Conservation (phyloP, 1,140 invertebrate species). For the Adelges cooleyi region DNA sequence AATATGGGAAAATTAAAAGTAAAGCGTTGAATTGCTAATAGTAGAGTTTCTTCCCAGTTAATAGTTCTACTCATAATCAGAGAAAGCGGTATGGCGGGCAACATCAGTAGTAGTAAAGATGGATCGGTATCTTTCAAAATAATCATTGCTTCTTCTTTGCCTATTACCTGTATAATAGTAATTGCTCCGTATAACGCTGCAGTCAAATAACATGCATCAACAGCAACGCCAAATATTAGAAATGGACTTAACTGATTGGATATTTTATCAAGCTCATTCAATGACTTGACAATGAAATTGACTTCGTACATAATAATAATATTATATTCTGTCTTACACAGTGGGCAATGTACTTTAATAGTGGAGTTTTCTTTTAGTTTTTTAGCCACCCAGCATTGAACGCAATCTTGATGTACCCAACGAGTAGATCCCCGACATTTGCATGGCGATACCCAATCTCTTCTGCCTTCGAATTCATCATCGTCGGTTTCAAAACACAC, state of each 20-base stretch:
- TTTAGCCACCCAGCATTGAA: too few relatives aligned
- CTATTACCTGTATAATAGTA: conserved; percentile 88
- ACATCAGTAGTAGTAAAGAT: conserved; percentile 72
- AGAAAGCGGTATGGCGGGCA: conserved; percentile 86
- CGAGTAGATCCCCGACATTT: conserved; percentile 92
- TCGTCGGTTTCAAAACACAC: conserved; percentile 95
- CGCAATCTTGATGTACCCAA: too few relatives aligned
- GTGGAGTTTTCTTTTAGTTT: too few relatives aligned
- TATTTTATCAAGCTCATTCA: conserved; percentile 1
- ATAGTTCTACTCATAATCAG: conserved; percentile 82
- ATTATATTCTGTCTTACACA: too few relatives aligned
- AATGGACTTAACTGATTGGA: conserved; percentile 61
- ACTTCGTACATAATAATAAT: too few relatives aligned
- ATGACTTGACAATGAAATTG: background rate
- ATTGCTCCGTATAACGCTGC: conserved; percentile 93
- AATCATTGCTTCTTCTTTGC: conserved; percentile 80
- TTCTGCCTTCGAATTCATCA: conserved; percentile 55
- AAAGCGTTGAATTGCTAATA: conserved; percentile 61
- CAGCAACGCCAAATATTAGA: conserved; percentile 78
- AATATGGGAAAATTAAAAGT: conserved; percentile 62
- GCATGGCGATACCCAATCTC: conserved; percentile 86
- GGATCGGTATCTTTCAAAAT: conserved; percentile 93
- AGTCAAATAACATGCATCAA: conserved; percentile 91
- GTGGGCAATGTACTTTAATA: too few relatives aligned
- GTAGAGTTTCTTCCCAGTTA: conserved; percentile 86